Conservation (phyloP, 1,140 invertebrate species). For the Eueides isabella region DNA sequence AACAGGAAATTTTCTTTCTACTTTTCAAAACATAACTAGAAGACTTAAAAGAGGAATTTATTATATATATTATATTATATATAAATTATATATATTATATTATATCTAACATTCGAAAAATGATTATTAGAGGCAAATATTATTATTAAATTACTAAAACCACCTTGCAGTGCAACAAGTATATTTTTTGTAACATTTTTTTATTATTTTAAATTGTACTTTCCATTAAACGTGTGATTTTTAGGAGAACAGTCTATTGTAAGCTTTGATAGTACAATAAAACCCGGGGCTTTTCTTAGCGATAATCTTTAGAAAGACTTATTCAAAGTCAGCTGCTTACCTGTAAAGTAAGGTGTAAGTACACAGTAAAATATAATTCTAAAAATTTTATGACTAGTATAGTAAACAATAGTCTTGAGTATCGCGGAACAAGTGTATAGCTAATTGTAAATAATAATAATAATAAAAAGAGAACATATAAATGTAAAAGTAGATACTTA, state of each 20-base stretch:
- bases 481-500: background rate
- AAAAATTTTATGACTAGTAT: background rate
- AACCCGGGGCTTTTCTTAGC: background rate
- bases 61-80: no score
- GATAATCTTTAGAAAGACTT: background rate
- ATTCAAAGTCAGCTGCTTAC: conserved; percentile 5
- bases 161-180: background rate
- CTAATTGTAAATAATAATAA: background rate
- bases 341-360: conserved; percentile 1
- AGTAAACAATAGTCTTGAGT: background rate
- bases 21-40: no score
- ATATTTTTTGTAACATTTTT: background rate
- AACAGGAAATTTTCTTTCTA: no score
- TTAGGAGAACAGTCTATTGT: background rate
- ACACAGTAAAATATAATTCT: background rate
- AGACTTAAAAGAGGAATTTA: no score
- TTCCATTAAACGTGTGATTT: background rate
- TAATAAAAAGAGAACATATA: background rate
- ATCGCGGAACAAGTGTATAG: background rate
- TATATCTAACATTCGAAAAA: no score
- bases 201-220: conserved; percentile 4
- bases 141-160: background rate
- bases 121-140: background rate
- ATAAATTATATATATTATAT: no score
- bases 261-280: background rate